Conservation (phyloP, 1,140 invertebrate genomes). For the Cheumatopsyche charites region DNA sequence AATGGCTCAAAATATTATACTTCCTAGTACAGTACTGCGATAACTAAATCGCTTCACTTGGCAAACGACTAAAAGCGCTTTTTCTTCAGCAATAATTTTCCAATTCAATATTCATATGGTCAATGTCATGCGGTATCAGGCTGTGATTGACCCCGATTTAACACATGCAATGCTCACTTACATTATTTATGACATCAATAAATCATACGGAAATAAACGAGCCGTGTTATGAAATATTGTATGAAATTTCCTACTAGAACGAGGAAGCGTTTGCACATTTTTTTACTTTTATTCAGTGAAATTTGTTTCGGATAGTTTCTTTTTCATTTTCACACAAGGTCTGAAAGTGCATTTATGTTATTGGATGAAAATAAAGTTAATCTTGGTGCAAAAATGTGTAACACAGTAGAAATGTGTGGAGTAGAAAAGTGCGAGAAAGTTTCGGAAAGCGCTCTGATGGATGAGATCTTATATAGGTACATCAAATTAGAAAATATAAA, state of each 20-base stretch:
- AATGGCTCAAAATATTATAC: too few relatives aligned
- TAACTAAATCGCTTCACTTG: too few relatives aligned
- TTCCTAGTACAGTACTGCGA: too few relatives aligned
- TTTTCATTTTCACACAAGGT: too few relatives aligned
- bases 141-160: constrained; percentile 23
- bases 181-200: not conserved
- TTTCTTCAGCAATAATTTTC: not conserved
- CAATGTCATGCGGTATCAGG: constrained; percentile 34
- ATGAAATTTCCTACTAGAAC: not conserved
- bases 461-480: not conserved
- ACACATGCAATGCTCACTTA: not conserved
- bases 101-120: not conserved
- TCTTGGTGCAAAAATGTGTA: too few relatives aligned
- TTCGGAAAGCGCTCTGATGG: constrained; percentile 9
- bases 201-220: not conserved
- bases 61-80: not conserved
- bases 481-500: not conserved
- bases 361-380: too few relatives aligned
- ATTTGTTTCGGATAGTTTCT: too few relatives aligned
- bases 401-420: too few relatives aligned
- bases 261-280: not conserved
- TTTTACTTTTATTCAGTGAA: not conserved
- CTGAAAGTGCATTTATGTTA: too few relatives aligned
- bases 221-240: constrained; percentile 3
- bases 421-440: constrained; percentile 9